Evolutionary conservation across 1,140 invertebrate genomes (phyloP).

Genomic region (Nautilus pompilius): DNA sequence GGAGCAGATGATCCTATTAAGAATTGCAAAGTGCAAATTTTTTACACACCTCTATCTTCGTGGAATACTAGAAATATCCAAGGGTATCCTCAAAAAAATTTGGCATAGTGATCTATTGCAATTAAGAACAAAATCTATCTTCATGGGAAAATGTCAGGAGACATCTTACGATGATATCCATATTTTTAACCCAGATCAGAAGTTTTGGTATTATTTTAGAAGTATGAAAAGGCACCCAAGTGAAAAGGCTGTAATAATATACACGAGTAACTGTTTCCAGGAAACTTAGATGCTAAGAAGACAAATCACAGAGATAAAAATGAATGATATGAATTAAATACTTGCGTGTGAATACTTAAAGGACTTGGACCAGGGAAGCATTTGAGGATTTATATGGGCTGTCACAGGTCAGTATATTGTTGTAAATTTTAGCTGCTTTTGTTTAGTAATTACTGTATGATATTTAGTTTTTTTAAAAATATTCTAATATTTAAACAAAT

Average conservation of each 20-base stretch:
- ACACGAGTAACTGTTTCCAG: slow-evolving; percentile 30
- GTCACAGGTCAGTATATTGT: slow-evolving; percentile 35
- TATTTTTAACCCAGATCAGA: slow-evolving; percentile 47
- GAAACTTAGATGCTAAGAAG: too few species aligned
- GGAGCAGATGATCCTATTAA: slow-evolving; percentile 50
- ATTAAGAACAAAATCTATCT: slow-evolving; percentile 46
- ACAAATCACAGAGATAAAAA: too few species aligned
- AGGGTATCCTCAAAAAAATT: slow-evolving; percentile 47
- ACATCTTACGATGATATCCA: slow-evolving; percentile 54
- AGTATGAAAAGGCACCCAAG: slow-evolving; percentile 21
- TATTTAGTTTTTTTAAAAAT: too few species aligned
- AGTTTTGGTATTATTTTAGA: slow-evolving; percentile 40
- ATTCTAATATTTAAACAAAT: too few species aligned
- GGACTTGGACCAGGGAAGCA: slow-evolving; percentile 52
- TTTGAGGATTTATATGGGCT: slow-evolving; percentile 50
- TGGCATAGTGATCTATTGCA: slow-evolving; percentile 54
- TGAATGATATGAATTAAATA: too few species aligned
- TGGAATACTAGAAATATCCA: slow-evolving; percentile 42
- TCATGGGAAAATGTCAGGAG: slow-evolving; percentile 53
- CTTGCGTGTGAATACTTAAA: slow-evolving; percentile 49
- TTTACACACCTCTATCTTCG: slow-evolving; percentile 31
- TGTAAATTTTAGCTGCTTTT: neutral
- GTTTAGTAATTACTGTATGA: neutral
- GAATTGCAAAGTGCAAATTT: slow-evolving; percentile 50
- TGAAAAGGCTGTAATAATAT: slow-evolving; percentile 49